phyloP scores from a whole-genome alignment of 2,797 vertebrate species.

The Emys orbicularis region DNA sequence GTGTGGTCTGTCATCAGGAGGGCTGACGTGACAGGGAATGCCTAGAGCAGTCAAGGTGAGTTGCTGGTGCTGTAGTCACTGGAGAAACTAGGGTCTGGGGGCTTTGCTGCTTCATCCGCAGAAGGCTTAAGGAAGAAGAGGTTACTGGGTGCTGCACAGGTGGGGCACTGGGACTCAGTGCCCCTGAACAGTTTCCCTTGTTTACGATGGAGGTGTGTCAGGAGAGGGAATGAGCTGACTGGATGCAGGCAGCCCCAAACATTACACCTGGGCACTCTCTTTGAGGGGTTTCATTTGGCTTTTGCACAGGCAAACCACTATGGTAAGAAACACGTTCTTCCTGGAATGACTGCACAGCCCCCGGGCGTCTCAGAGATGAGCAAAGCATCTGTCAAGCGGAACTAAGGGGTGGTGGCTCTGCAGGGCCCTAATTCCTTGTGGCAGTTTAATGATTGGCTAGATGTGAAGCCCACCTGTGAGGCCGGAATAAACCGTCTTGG shows the following conservation, averaged over 20 bases:
- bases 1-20: background rate
- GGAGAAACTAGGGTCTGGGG: background rate
- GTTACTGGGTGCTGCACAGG: background rate
- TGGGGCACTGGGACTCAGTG: too few relatives aligned
- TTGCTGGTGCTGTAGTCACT: background rate
- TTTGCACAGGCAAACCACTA: background rate
- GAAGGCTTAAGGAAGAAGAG: background rate
- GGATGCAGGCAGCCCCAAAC: background rate
- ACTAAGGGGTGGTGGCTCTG: background rate
- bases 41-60: background rate
- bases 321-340: background rate
- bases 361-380: background rate
- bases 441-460: background rate
- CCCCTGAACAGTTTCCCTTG: background rate
- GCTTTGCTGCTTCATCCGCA: background rate
- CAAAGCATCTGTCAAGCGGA: background rate
- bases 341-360: background rate
- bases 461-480: background rate
- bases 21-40: background rate
- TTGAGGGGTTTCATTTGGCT: background rate
- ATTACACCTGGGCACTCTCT: accelerated
- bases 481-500: background rate
- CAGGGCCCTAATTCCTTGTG: background rate
- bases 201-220: background rate
- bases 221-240: background rate